A percentile compares a stretch with the other conserved stretches of the same genome.
Evolutionary conservation across 2,113 vertebrate species (phyloP).

Genomic region (Trochalopteron elliotii): DNA sequence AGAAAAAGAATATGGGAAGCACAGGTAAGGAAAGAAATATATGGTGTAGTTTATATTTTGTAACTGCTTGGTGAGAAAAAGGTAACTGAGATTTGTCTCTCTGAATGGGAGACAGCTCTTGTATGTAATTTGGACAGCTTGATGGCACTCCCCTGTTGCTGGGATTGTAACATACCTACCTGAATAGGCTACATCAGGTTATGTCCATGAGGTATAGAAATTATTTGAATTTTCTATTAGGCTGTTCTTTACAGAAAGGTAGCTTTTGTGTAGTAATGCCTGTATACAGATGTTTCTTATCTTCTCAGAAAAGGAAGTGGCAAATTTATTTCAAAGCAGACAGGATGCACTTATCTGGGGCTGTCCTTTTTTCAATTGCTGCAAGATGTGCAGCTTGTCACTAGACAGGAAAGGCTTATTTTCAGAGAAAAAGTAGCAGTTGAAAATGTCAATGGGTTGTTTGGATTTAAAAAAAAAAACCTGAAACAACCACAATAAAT

Average conservation of each 20-base stretch:
- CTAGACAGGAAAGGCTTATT: neutral
- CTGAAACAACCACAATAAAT: neutral
- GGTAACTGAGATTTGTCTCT: neutral
- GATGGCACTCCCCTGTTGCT: neutral
- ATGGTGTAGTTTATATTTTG: neutral
- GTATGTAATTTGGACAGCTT: neutral
- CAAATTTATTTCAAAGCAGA: conserved; percentile 7
- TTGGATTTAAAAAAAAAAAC: neutral
- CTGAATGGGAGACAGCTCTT: neutral
- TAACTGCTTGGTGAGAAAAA: neutral
- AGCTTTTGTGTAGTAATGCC: neutral
- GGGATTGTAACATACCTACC: neutral
- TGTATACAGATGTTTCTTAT: conserved; percentile 8
- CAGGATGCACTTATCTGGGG: conserved; percentile 31
- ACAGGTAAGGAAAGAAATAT: neutral
- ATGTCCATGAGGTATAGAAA: neutral
- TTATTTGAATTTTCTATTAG: neutral
- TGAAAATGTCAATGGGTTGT: neutral
- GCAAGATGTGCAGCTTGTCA: neutral
- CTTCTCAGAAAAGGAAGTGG: conserved; percentile 22
- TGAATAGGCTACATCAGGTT: neutral
- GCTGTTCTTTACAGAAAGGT: neutral
- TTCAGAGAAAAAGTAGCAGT: neutral
- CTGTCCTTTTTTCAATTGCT: conserved; percentile 28
- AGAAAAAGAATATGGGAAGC: neutral